Evolutionary conservation across 1,140 invertebrate genomes (phyloP), one percentile per base, ranked within the genome.

Genomic region (Lerema accius): DNA sequence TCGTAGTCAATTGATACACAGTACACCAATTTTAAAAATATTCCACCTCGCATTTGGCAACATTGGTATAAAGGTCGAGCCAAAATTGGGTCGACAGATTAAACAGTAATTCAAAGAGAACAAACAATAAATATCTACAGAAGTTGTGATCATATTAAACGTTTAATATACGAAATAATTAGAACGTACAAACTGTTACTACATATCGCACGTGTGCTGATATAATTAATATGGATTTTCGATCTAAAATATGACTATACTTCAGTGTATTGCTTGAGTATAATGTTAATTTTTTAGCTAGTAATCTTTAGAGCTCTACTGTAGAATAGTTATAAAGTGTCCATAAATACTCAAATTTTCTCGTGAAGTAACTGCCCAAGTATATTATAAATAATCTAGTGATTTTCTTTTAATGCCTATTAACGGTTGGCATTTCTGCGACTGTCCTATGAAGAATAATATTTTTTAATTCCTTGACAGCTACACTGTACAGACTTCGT

Each of bases 401-500:
- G 2, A 23, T 23, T 23, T 23, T 23, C 28, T 9, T 9, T 4
- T 9, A 32, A 9, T 32, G 9, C 28, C 4, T 32, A 32, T 32
- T 32, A 4, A 7, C 28, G 28, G 4, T 4, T 4, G 9, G 4
- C 28, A 32, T 9, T 32, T 32, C 9, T 32, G 28, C 4, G 3
- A 4, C 28, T 32, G 9, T 32, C 7, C 28, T 32, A 7, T 32
- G 9, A 32, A 23, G 19, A 23, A 5, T 23, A 7, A 7, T 32
- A 45, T 28, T 45, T 68, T 67, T 63, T 60, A 65, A 71, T 56
- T 71, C 67, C 70, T 78, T 78, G 73, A 71, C 70, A 76, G 65
- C 74, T 65, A 79, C 76, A 74, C 62, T 72, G 62, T 32, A 16
- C 76, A 79, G 76, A 69, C 50, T 16, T 37, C 26, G 13, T 37